Conservation (phyloP, 2,797 vertebrate genomes). For the Chiroxiphia lanceolata region DNA sequence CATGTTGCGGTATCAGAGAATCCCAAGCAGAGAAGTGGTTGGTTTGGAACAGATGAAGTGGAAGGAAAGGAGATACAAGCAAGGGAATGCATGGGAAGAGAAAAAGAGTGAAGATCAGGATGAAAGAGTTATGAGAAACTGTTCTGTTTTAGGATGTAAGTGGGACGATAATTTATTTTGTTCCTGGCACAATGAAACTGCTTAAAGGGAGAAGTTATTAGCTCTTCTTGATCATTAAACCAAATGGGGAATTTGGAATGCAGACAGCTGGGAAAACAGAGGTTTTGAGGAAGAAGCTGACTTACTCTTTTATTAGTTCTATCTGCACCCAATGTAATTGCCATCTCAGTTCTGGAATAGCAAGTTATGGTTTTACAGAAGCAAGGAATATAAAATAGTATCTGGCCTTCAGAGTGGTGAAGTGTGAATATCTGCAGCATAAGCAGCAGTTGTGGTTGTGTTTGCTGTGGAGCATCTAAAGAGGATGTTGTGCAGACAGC, state of each 20-base stretch:
- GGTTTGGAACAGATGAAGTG: neutral
- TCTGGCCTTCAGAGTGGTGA: neutral
- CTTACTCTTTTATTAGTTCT: neutral
- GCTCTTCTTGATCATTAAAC: conserved; percentile 6
- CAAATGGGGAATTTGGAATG: conserved; percentile 34
- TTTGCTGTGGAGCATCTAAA: neutral
- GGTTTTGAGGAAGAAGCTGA: conserved; percentile 8
- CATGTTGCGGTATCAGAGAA: accelerated
- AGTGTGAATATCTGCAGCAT: neutral
- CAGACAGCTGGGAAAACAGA: conserved; percentile 15
- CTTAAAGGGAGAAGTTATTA: conserved; percentile 15
- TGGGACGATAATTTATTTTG: conserved; percentile 4
- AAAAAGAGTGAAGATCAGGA: neutral
- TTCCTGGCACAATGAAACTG: neutral
- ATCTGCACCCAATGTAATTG: neutral
- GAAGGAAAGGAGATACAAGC: neutral
- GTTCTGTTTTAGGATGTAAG: neutral
- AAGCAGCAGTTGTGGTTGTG: neutral
- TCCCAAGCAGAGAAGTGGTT: neutral
- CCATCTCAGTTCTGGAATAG: neutral
- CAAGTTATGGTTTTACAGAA: neutral
- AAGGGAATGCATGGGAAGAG: neutral
- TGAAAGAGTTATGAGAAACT: neutral
- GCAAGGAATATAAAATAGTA: neutral
- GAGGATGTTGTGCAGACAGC: neutral